phyloP scores from a whole-genome alignment of 2,797 vertebrate genomes.

The Echiichthys vipera region DNA sequence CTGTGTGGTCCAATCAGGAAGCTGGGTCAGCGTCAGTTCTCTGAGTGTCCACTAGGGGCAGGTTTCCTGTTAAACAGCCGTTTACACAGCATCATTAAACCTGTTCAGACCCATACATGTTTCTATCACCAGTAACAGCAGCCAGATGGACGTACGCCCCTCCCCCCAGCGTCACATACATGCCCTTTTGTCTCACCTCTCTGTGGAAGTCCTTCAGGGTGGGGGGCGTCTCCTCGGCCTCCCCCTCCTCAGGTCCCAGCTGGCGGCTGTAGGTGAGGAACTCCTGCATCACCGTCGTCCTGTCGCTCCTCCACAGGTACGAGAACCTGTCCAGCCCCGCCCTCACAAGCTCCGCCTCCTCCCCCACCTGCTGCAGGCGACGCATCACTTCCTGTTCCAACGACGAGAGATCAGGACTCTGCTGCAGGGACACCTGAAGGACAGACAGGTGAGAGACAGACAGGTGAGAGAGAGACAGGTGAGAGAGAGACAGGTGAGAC shows the following conservation, averaged over 20 bases:
- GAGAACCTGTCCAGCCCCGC: conserved; percentile 79
- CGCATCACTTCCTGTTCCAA: conserved; percentile 76
- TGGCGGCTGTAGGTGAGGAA: conserved; percentile 82
- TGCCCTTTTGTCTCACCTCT: conserved; percentile 78
- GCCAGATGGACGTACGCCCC: too few species aligned
- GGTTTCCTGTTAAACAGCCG: too few species aligned
- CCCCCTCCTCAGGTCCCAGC: conserved; percentile 75
- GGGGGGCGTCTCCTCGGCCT: conserved; percentile 65
- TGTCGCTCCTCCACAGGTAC: conserved; percentile 83
- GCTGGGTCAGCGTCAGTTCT: too few species aligned
- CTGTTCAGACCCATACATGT: too few species aligned
- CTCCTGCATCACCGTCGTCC: conserved; percentile 79
- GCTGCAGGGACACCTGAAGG: conserved; percentile 39
- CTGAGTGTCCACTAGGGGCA: too few species aligned
- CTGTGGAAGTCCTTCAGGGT: conserved; percentile 82
- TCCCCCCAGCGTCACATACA: too few species aligned
- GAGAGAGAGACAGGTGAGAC: too few species aligned
- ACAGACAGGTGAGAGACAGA: conserved; percentile 4
- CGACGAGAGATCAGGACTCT: conserved; percentile 37
- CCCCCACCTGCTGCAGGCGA: conserved; percentile 47
- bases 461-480: background rate
- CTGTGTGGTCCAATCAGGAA: too few species aligned
- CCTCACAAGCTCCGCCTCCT: conserved; percentile 67
- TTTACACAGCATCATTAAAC: too few species aligned
- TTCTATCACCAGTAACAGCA: too few species aligned